Evolutionary conservation across 2,113 vertebrate species (phyloP).

Genomic region (Erythrocebus patas): DNA sequence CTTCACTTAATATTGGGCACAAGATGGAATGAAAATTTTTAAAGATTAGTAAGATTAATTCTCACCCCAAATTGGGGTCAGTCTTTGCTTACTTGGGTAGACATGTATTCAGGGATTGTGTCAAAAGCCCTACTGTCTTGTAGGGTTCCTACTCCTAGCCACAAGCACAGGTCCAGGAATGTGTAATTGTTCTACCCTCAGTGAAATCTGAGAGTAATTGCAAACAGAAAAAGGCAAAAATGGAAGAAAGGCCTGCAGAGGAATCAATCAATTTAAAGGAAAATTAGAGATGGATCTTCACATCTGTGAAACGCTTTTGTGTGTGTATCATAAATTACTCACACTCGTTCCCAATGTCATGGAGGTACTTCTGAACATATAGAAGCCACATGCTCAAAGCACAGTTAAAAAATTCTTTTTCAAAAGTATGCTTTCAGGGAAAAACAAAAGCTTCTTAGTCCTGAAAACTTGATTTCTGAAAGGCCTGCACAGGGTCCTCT

Average conservation of each 20-base stretch:
- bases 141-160: background rate
- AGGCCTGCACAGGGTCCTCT: background rate
- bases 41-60: background rate
- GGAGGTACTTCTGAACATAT: background rate
- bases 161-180: background rate
- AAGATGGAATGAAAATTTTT: background rate
- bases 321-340: background rate
- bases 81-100: background rate
- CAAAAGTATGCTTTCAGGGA: background rate
- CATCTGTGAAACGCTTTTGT: background rate
- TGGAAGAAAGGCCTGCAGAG: background rate
- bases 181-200: background rate
- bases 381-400: background rate
- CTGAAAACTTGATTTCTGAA: background rate
- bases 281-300: background rate
- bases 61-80: background rate
- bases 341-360: background rate
- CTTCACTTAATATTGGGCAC: background rate
- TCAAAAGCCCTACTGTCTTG: background rate
- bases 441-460: background rate
- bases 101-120: background rate
- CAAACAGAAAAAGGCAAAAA: background rate
- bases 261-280: background rate
- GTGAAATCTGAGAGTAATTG: background rate
- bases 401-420: background rate